Percentiles rank a stretch among this genome's conserved stretches.
phyloP scores from a whole-genome alignment of 2,113 vertebrate species.

The Notiomystis cincta region DNA sequence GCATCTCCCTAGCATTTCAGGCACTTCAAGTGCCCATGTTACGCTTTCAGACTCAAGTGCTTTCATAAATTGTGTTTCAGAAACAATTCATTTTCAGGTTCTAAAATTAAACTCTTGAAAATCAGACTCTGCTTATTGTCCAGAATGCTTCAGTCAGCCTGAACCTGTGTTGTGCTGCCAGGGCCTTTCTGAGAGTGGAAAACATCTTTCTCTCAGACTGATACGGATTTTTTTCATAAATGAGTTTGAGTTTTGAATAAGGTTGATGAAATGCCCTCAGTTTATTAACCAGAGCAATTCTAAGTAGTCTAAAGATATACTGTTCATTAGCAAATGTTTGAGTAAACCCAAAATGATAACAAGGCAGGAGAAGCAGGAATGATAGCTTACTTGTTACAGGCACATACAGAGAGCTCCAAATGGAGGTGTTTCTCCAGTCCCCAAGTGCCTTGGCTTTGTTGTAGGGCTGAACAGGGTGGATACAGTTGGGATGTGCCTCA shows the following conservation, averaged over 20 bases:
- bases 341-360: not conserved
- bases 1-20: not conserved
- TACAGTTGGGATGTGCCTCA: rapidly evolving
- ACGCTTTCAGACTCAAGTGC: too few relatives aligned
- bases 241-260: not conserved
- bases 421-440: not conserved
- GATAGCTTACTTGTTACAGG: not conserved
- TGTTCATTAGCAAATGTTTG: conserved; percentile 16
- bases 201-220: not conserved
- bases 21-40: not conserved
- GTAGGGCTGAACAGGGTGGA: not conserved
- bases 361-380: not conserved
- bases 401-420: not conserved
- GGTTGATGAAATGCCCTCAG: not conserved
- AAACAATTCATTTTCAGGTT: not conserved
- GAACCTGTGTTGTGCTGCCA: not conserved
- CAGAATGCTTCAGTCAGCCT: not conserved
- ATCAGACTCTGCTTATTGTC: not conserved
- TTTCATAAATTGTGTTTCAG: not conserved
- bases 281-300: conserved; percentile 16
- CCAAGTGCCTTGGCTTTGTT: not conserved
- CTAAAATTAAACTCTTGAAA: not conserved
- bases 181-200: not conserved
- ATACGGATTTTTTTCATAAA: not conserved
- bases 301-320: conserved; percentile 13